Evolutionary conservation across 2,797 vertebrate species (phyloP).

Genomic region (Scolopax rusticola): DNA sequence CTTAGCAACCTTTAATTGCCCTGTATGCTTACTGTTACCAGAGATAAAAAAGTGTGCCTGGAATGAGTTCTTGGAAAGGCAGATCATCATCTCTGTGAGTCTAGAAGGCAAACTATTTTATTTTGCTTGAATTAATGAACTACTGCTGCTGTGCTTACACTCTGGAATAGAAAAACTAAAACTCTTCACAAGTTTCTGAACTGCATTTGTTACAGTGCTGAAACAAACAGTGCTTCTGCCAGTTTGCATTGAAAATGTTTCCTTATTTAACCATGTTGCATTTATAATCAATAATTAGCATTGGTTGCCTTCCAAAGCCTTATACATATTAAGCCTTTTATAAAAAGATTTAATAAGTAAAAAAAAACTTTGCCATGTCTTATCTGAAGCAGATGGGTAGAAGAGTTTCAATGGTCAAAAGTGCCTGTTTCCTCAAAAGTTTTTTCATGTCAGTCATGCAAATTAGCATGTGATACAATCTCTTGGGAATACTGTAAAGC

Average conservation of each 20-base stretch:
- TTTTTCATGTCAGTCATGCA: background rate
- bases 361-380: background rate
- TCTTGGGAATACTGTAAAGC: background rate
- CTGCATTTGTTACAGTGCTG: background rate
- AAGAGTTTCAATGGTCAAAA: background rate
- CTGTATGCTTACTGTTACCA: accelerated
- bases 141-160: background rate
- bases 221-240: background rate
- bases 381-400: background rate
- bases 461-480: background rate
- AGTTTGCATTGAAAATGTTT: slow-evolving; percentile 2
- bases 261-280: background rate
- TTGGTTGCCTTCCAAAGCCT: background rate
- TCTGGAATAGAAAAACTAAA: background rate
- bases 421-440: background rate
- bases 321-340: background rate
- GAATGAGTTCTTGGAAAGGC: background rate
- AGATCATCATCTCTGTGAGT: background rate
- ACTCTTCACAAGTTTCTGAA: slow-evolving; percentile 10
- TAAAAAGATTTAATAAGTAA: background rate
- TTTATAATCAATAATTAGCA: background rate
- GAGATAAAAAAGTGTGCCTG: background rate
- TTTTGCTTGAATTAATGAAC: background rate
- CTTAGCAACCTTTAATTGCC: background rate
- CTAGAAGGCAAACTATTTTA: background rate